A percentile compares a stretch with the other conserved stretches of the same genome.
These are phyloP conservation scores for Uropetala carovei DNA, from an alignment of 2,888 invertebrate species.

Conservation along the genomic window DNA sequence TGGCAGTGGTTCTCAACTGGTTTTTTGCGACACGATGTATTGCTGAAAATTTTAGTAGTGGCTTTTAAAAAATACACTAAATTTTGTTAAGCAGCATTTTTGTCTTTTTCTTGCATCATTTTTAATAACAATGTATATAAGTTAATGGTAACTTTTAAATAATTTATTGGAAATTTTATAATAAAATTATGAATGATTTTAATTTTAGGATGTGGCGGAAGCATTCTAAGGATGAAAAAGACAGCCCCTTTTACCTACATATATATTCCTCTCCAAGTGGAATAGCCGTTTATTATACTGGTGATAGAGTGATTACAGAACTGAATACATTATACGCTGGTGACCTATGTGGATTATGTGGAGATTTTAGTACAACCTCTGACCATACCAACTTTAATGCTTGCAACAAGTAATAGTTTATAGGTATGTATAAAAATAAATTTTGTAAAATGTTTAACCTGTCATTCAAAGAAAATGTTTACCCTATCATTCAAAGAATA, in stretches of 20 bases:
- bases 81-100: not conserved
- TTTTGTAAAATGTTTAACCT: not conserved
- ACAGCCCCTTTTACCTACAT: not conserved
- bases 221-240: slow-evolving; percentile 69
- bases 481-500: not conserved
- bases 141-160: not conserved
- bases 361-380: slow-evolving; percentile 70
- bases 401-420: not conserved
- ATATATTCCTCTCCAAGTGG: slow-evolving; percentile 67
- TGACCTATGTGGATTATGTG: slow-evolving; percentile 71
- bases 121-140: not conserved
- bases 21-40: not conserved
- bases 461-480: not conserved
- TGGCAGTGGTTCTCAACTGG: not conserved
- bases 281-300: slow-evolving; percentile 70
- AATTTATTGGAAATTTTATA: too few species aligned
- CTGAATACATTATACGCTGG: slow-evolving; percentile 70
- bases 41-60: not conserved
- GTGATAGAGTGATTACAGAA: slow-evolving; percentile 70
- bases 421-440: not conserved
- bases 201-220: slow-evolving; percentile 70
- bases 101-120: not conserved
- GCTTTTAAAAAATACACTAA: not conserved
- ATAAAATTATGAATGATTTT: too few species aligned
- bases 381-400: not conserved